Evolutionary conservation across 2,888 invertebrate genomes (phyloP).

Genomic region (Brachyptera putata): DNA sequence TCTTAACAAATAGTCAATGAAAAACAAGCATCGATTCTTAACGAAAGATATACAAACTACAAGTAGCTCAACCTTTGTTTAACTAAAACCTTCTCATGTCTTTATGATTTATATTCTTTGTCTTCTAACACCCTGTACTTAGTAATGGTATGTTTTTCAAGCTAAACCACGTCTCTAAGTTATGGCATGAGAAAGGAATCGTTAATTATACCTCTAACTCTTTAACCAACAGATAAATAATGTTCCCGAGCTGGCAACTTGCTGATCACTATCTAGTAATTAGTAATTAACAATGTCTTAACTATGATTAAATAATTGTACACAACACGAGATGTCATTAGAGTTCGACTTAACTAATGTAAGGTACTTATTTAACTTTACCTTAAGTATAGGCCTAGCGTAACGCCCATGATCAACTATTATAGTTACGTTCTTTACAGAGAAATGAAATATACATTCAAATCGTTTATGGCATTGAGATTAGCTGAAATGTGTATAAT

Average conservation of each 20-base stretch:
- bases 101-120: too few relatives aligned
- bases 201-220: conserved; percentile 2
- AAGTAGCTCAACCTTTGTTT: conserved; percentile 37
- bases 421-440: too few relatives aligned
- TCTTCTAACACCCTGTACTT: not conserved
- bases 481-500: too few relatives aligned
- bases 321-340: not conserved
- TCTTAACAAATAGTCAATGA: too few relatives aligned
- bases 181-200: not conserved
- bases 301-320: conserved; percentile 1
- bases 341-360: too few relatives aligned
- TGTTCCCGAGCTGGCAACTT: too few relatives aligned
- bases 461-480: too few relatives aligned
- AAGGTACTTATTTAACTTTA: too few relatives aligned
- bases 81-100: conserved; percentile 24
- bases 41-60: conserved; percentile 40
- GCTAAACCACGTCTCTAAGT: too few relatives aligned
- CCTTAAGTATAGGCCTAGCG: too few relatives aligned
- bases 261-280: not conserved
- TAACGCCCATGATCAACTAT: too few relatives aligned
- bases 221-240: not conserved
- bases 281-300: not conserved
- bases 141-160: not conserved
- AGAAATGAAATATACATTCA: too few relatives aligned
- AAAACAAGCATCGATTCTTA: conserved; percentile 31